Conservation (phyloP, 30 jellyfish, hydroid and myxozoan species). For the Rhopilema esculentum region DNA sequence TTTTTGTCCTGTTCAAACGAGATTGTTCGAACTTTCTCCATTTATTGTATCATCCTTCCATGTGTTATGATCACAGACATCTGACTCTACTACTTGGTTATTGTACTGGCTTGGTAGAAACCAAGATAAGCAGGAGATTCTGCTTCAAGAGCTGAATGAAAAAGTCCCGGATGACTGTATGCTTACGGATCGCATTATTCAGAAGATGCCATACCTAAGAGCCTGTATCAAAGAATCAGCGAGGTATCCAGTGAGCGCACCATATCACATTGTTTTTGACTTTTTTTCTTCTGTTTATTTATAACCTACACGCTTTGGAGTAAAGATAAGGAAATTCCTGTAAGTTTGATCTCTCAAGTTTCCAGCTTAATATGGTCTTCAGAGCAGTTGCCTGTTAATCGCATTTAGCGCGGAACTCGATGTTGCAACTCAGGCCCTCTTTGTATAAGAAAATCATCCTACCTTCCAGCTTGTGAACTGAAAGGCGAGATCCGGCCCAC, state of each 20-base stretch:
- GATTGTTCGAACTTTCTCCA: not conserved
- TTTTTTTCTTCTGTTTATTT: not conserved
- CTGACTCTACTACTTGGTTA: slow-evolving; percentile 25
- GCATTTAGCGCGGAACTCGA: too few species aligned
- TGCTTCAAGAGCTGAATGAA: slow-evolving; percentile 23
- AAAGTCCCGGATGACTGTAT: slow-evolving; percentile 17
- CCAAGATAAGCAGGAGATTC: slow-evolving; percentile 48
- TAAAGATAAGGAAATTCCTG: not conserved
- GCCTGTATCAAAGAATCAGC: slow-evolving; percentile 49
- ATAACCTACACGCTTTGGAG: not conserved
- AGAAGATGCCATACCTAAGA: slow-evolving; percentile 55
- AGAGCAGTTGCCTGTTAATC: too few species aligned
- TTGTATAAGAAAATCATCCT: too few species aligned
- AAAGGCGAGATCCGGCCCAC: too few species aligned
- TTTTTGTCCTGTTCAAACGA: too few species aligned
- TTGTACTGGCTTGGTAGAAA: slow-evolving; percentile 55
- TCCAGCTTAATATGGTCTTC: too few species aligned
- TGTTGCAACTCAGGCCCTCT: too few species aligned
- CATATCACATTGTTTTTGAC: not conserved
- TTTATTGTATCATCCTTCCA: not conserved
- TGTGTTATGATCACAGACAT: slow-evolving; percentile 36
- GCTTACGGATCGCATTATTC: slow-evolving; percentile 34
- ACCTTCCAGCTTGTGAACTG: too few species aligned
- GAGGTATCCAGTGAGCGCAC: slow-evolving; percentile 7
- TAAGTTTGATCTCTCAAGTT: too few species aligned